Evolutionary conservation across 1,140 invertebrate genomes (phyloP), one percentile per base, ranked within the genome.

Genomic region (Calliopsis andreniformis): DNA sequence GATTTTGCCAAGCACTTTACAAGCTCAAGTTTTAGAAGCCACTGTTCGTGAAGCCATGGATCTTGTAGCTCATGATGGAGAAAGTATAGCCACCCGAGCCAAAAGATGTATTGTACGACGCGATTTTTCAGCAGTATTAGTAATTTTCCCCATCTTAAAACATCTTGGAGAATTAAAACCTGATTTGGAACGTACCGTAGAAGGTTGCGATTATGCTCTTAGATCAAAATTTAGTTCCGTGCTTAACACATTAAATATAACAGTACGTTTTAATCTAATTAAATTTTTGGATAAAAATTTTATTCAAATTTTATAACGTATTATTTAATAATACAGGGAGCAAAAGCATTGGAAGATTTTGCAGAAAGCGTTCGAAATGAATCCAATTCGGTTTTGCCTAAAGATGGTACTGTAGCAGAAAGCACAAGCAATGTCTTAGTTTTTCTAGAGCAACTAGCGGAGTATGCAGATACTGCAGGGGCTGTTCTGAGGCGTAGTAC

Each of bases 381-480:
- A 89, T 94, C 94, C 14, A 96, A 96, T 43, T 94, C 95, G 5
- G 95, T 95, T 80, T 94, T 98, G 85, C 97, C 98, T 0, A 96
- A 96, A 90, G 98, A 99, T 93, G 98, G 98, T 71, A 99, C 98
- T 0, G 98, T 99, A 28, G 98, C 98, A 89, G 97, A 99, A 92
- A 93, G 98, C 53, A 98, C 98, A 3, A 97, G 96, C 62, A 98
- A 99, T 90, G 97, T 98, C 63, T 94, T 98, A 51, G 95, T 97
- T 76, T 97, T 98, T 91, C 92, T 97, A 53, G 96, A 98, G 89
- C 96, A 97, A 86, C 92, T 98, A 59, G 94, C 95, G 18, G 95
- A 96, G 72, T 97, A 97, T 86, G 93, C 94, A 25, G 95, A 96
- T 84, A 96, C 95, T 7, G 95, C 97, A 58, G 96, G 95, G 81